Conservation (phyloP, 92 coral and sea anemone species). For the Galaxea fascicularis region DNA sequence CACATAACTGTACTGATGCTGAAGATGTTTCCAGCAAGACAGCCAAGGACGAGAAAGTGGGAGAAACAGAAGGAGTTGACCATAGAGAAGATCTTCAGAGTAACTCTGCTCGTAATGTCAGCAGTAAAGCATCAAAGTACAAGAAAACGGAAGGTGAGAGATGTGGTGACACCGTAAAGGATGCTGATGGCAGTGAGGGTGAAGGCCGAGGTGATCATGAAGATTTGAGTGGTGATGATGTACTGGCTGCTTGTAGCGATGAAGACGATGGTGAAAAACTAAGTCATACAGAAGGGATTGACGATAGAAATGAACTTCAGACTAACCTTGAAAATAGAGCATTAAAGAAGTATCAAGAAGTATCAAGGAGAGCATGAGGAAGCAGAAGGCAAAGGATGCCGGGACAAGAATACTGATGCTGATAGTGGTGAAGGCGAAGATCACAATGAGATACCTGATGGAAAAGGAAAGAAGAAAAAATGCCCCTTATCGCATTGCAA, state of each 20-base stretch:
- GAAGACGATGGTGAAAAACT: neutral
- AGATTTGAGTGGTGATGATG: too few species aligned
- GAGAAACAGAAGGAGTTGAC: neutral
- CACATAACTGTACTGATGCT: neutral
- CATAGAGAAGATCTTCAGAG: neutral
- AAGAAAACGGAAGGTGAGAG: too few species aligned
- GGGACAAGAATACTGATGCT: conserved; percentile 6
- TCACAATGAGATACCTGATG: conserved; percentile 16
- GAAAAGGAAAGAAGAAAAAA: conserved; percentile 35
- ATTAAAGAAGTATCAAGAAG: neutral
- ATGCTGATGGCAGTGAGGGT: too few species aligned
- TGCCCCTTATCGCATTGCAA: conserved; percentile 38
- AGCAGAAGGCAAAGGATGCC: neutral
- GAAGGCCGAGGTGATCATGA: too few species aligned
- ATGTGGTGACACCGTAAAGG: too few species aligned
- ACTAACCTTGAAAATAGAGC: neutral
- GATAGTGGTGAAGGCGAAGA: conserved; percentile 4
- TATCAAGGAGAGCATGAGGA: neutral
- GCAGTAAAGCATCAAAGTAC: too few species aligned
- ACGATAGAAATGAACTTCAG: neutral
- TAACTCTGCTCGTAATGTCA: neutral
- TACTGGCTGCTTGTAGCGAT: too few species aligned
- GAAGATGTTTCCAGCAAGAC: neutral
- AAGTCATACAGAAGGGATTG: neutral
- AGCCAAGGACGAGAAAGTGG: neutral